These are phyloP conservation scores for Ceratitis capitata DNA, from an alignment of 1,140 invertebrate genomes.

Conservation along the genomic window DNA sequence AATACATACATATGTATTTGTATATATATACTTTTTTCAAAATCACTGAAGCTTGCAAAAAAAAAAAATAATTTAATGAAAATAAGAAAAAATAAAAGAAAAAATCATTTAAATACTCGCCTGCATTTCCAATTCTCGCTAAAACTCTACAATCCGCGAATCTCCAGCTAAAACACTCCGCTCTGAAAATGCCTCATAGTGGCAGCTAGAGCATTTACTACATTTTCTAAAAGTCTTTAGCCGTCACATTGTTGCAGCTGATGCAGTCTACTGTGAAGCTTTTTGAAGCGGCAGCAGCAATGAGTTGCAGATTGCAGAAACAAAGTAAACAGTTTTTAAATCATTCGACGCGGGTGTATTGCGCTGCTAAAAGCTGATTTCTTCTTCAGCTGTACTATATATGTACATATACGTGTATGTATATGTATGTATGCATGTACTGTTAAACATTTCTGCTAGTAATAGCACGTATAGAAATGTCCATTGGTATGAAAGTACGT, in stretches of 20 bases:
- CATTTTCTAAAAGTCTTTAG: background rate
- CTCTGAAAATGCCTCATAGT: background rate
- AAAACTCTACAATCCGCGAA: background rate
- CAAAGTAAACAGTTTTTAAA: background rate
- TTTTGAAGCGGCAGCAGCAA: conserved; percentile 1
- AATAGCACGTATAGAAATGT: too few relatives aligned
- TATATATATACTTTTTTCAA: background rate
- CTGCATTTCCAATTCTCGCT: background rate
- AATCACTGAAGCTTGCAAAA: conserved; percentile 13
- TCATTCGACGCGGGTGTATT: background rate
- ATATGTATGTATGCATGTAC: background rate
- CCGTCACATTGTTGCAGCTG: conserved; percentile 22
- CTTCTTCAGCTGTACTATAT: background rate
- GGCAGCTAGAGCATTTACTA: background rate
- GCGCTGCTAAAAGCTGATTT: background rate
- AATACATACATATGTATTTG: background rate
- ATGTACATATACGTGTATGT: background rate
- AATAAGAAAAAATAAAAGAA: background rate
- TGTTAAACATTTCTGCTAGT: background rate
- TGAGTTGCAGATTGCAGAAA: conserved; percentile 22
- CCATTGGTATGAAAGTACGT: too few relatives aligned
- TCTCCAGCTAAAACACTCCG: background rate
- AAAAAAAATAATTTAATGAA: background rate
- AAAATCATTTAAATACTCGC: background rate
- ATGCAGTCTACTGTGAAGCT: conserved; percentile 27